Conservation (phyloP, 2,113 vertebrate species). For the Axis porcinus region DNA sequence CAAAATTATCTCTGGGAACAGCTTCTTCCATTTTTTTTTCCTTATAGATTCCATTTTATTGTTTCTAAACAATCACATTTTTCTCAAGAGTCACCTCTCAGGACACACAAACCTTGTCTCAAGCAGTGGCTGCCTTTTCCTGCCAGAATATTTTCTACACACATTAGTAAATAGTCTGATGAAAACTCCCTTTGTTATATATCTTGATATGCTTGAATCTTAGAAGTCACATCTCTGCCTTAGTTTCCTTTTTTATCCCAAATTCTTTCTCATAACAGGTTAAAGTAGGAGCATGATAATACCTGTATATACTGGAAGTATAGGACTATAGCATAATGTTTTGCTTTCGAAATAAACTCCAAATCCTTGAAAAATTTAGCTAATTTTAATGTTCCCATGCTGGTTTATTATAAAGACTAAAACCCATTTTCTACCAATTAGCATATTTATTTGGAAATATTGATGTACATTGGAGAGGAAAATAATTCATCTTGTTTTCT, state of each 20-base stretch:
- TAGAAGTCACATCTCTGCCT: neutral
- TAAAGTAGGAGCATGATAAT: neutral
- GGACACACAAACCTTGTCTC: neutral
- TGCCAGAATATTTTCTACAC: neutral
- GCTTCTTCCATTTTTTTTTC: neutral
- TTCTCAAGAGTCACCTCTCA: neutral
- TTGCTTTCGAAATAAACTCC: neutral
- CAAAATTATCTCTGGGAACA: neutral
- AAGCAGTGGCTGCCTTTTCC: neutral
- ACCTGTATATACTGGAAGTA: neutral
- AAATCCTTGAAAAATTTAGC: neutral
- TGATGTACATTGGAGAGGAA: neutral
- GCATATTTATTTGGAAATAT: neutral
- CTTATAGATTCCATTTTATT: neutral
- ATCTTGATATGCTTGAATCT: neutral
- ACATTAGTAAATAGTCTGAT: neutral
- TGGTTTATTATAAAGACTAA: neutral
- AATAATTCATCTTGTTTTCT: neutral
- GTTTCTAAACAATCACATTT: neutral
- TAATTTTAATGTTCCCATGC: neutral
- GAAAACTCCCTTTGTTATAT: neutral
- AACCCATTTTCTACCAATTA: neutral
- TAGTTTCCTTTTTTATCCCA: neutral
- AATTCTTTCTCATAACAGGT: neutral
- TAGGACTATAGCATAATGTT: neutral